Evolutionary conservation across 1,140 invertebrate species (phyloP), one percentile per base, ranked within the genome.

Genomic region (Neomicropteryx cornuta): DNA sequence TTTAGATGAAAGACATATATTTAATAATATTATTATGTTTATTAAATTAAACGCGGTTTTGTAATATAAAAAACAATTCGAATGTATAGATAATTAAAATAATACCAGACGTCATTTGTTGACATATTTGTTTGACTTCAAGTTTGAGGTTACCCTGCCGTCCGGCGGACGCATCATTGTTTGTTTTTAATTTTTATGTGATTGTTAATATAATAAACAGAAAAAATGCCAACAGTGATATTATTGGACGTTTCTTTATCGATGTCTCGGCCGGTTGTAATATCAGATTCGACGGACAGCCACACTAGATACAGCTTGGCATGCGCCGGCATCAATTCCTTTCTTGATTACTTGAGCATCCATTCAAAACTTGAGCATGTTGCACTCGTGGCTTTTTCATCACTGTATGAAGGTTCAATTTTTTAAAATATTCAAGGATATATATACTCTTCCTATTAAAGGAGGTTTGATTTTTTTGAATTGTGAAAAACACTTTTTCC

Each of bases 341-440:
- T 96, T 41, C 63, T 96, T 21, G 87, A 96, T 66, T 83, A 89
- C 59, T 68, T 96, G 36, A 72, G 77, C 47, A 52, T 70, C 2
- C 79, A 90, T 55, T 83, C 80, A 8, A 93, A 87, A 68, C 55
- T 96, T 33, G 93, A 97, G 66, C 92, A 93, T 68, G 81, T 89
- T 6, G 74, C 90, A n/a, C 59, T 96, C 62, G 84, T 95, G 2
- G 70, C 79, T 0, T 94, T 86, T 58, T 88, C 87, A 3, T 86
- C 84, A 8, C 51, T 76, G 1, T 84, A 79, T 57, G 85, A 92
- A 55, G 52, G 65, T 68, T 53, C 52, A 19, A 23, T 23, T 8
- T 31, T 38, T 18, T 33, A 32, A 14, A 32, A 32, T 17, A 8
- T 32, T n/a, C 5, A 32, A 8, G 5, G 5, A 8, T n/a, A 8